These are phyloP conservation scores for Brachyhypopomus occidentalis DNA, from an alignment of 2,113 vertebrate genomes.

Conservation along the genomic window DNA sequence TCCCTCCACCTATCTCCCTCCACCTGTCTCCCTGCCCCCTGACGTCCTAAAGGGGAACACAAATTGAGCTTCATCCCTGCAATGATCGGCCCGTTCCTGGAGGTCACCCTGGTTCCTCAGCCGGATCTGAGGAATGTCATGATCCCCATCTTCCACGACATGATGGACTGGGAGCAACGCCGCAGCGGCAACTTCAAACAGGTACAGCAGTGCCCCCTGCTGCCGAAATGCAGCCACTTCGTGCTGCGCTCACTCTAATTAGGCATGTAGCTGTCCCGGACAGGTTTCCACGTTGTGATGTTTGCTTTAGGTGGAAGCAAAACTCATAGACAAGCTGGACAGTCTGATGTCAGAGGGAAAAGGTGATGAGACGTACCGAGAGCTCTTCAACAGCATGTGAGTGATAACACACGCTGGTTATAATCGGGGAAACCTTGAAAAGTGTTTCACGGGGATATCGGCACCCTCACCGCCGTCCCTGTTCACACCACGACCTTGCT, in stretches of 20 bases:
- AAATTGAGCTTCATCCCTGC: conserved; percentile 98
- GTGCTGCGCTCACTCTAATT: too few species aligned
- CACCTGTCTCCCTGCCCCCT: not conserved
- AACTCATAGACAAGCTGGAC: conserved; percentile 97
- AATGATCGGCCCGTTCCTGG: conserved; percentile 95
- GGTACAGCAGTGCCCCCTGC: conserved; percentile 69
- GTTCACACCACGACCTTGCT: not conserved
- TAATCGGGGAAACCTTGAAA: not conserved
- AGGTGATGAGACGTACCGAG: conserved; percentile 96
- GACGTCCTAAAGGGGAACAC: conserved; percentile 83
- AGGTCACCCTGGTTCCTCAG: conserved; percentile 97
- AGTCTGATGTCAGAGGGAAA: conserved; percentile 99
- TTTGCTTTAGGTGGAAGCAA: conserved; percentile 90
- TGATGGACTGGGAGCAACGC: conserved; percentile 99
- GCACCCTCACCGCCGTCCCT: not conserved
- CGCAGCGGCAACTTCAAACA: conserved; percentile 97
- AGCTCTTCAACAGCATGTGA: conserved; percentile 99
- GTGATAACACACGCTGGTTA: conserved; percentile 61
- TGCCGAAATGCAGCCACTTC: not conserved
- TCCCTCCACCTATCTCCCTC: not conserved
- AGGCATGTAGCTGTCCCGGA: not conserved
- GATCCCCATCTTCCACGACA: conserved; percentile 99
- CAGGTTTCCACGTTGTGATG: not conserved
- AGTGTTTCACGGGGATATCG: not conserved
- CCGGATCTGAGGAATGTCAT: conserved; percentile 96